These are phyloP conservation scores for Pipistrellus pygmaeus DNA, from an alignment of 2,797 vertebrate genomes.

Conservation along the genomic window DNA sequence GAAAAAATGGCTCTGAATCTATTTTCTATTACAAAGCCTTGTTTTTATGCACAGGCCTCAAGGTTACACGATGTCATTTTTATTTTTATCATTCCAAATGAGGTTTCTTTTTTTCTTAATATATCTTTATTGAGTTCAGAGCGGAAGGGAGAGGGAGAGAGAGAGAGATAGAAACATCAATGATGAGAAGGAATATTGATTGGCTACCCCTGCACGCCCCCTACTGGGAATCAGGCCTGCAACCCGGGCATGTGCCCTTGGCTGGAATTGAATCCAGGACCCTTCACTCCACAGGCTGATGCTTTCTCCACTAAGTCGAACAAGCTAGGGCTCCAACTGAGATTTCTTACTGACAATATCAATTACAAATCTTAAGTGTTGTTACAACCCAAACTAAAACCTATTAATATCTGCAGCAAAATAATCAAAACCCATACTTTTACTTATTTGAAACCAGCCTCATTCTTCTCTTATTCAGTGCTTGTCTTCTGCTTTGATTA, in stretches of 20 bases:
- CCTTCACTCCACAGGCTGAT: too few relatives aligned
- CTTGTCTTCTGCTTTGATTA: background rate
- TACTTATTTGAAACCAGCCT: conserved; percentile 1
- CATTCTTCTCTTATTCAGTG: background rate
- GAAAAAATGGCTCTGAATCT: background rate
- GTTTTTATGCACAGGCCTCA: conserved; percentile 49
- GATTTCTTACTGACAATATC: conserved; percentile 25
- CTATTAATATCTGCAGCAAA: background rate
- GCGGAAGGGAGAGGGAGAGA: too few relatives aligned
- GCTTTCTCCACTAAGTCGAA: too few relatives aligned
- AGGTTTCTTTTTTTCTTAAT: conserved; percentile 9
- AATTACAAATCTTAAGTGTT: conserved; percentile 40
- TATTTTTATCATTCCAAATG: conserved; percentile 61
- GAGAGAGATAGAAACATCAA: too few relatives aligned
- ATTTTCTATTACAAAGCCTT: conserved; percentile 6
- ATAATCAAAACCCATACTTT: background rate
- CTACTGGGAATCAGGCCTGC: too few relatives aligned
- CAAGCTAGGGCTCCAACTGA: background rate
- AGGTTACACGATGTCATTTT: conserved; percentile 49
- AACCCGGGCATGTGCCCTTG: too few relatives aligned
- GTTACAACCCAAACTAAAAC: background rate
- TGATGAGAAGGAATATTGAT: too few relatives aligned
- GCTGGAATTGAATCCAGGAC: too few relatives aligned
- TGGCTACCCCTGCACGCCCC: too few relatives aligned
- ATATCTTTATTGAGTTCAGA: too few relatives aligned